A percentile compares a stretch with the other conserved stretches of the same genome.
Conservation (phyloP, 2,113 vertebrate genomes). For the Potamarius usumacintae region DNA sequence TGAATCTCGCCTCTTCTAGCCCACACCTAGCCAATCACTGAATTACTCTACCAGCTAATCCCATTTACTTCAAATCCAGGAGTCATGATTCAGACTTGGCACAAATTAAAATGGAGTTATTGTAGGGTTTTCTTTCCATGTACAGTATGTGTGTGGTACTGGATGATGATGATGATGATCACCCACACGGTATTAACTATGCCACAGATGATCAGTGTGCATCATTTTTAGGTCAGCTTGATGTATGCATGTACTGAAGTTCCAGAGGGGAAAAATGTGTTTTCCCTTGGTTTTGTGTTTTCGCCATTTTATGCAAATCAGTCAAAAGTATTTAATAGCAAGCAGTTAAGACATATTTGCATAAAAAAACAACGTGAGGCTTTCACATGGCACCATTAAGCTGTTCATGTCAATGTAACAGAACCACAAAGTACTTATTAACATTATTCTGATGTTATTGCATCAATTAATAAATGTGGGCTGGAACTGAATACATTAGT, state of each 20-base stretch:
- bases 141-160: not conserved
- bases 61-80: slow-evolving; percentile 50
- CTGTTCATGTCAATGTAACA: not conserved
- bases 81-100: slow-evolving; percentile 50
- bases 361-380: slow-evolving; percentile 6
- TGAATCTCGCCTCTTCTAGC: slow-evolving; percentile 52
- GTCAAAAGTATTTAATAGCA: not conserved
- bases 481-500: not conserved
- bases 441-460: not conserved
- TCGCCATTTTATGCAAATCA: slow-evolving; percentile 25
- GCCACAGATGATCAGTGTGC: not conserved
- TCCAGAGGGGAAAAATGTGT: not conserved
- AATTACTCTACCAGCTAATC: slow-evolving; percentile 50
- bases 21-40: slow-evolving; percentile 47
- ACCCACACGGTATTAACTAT: not conserved
- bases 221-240: too few relatives aligned
- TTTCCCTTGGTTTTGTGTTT: not conserved
- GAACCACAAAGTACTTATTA: not conserved
- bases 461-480: not conserved
- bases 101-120: slow-evolving; percentile 43
- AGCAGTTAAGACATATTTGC: slow-evolving; percentile 23
- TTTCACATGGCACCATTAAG: not conserved
- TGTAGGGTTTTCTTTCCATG: not conserved
- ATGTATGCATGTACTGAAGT: not conserved
- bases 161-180: not conserved